Evolutionary conservation across 2,888 invertebrate genomes (phyloP), one percentile per base, ranked within the genome.

Genomic region (Lasioglossum malachurum): DNA sequence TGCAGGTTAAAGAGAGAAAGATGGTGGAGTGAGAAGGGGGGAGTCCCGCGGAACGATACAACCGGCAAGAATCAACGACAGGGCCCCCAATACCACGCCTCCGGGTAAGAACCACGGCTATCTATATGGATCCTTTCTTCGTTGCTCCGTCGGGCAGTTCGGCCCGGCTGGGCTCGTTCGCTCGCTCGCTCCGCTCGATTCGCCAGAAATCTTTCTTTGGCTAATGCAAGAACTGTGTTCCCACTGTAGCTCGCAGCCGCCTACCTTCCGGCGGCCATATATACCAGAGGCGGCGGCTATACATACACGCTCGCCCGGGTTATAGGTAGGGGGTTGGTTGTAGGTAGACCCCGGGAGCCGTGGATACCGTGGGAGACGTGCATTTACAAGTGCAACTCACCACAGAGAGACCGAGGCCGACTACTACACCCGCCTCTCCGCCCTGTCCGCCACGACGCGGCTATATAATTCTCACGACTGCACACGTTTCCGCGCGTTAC

Each of bases 211-310:
- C 94, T 94, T 94, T 94, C 94, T 94, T 94, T 90, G 92, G 91
- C 93, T 94, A 94, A 94, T 94, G 94, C 94, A 94, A 94, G 94
- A 94, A 94, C 94, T 94, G 93, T 94, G 94, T 94, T 93, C 90
- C 87, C 86, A 89, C 87, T 91, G 91, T 91, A 88, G 84, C 89
- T 92, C 83, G 90, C 91, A 89, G 91, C 90, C 90, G 88, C 89
- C 89, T 87, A 88, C 90, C 90, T 89, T 89, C 91, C 90, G 88
- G 82, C 60, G 77, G 81, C 80, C 67, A 31, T 67, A 81, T 90
- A 89, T 91, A 90, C 86, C 53, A 53, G 53, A 53, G 53, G 53
- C 83, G 86, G 27, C 49, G 87, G 27, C 49, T 86, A 77, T 77
- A 89, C 86, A 86, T 79, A 84, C 49, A 84, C 83, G 79, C 75